Base-by-base conservation (phyloP, 1,140 invertebrate genomes). In the Phymastichus coffea region DNA sequence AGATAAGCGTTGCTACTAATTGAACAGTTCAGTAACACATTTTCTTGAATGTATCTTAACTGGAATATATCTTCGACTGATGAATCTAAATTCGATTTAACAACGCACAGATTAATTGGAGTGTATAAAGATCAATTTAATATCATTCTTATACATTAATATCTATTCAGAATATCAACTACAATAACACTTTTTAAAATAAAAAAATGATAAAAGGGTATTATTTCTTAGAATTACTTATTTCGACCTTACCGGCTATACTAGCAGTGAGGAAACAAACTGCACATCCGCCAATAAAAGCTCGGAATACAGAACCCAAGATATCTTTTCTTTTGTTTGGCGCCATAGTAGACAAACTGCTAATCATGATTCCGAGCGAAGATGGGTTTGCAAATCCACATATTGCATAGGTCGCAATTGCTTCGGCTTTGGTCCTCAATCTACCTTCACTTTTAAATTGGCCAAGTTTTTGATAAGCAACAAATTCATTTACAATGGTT, bases 351-450 rank as follows among this genome's bases (percentile, higher is more conserved):
- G 85, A 80, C 17, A 98, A 74, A 0, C 84, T 85, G 0, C 93
- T 93, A 6, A 98, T 84, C 72, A 92, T 86, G 35, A 96, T 94
- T 3, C 94, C 94, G 15, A 97, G 85, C 0, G 93, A 92, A 1
- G 87, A 84, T 7, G 95, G 88, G 82, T 98, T 98, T 0, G 94
- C 88, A 80, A 98, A 98, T 0, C 95, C 94, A 73, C 95, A 98
- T 3, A 98, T 83, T 0, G 95, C 91, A 71, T 90, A 98, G 0
- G 95, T 97, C 1, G 93, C 88, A 26, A 98, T 92, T 4, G 87
- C 85, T 66, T 88, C 84, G 40, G 88, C 85, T 71, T 92, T 78
- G 7, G 78, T 72, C 23, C 82, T 85, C 30, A 94, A 73, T 46
- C 80, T 53, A 0, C 78, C 73, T 0, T 72, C 68, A 23, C 73